These are phyloP conservation scores for Tipula unca DNA, from an alignment of 2,888 invertebrate species.

Conservation along the genomic window DNA sequence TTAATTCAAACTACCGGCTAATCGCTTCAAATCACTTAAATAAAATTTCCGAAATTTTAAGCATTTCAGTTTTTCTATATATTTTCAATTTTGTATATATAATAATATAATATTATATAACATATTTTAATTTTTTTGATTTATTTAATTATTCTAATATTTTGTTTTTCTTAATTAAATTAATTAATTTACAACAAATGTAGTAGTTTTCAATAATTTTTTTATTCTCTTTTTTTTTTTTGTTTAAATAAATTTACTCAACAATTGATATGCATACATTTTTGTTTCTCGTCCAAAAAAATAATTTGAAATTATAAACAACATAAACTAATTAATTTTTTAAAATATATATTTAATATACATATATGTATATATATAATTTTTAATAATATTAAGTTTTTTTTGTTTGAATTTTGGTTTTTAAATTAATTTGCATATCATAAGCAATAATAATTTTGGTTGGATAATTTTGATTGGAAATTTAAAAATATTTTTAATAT, in stretches of 20 bases:
- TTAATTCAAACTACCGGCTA: not conserved
- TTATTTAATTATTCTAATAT: not conserved
- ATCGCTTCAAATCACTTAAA: not conserved
- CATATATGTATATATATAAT: not conserved
- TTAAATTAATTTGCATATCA: not conserved
- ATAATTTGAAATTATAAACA: not conserved
- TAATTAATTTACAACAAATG: not conserved
- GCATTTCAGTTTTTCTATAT: not conserved
- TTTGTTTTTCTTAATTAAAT: not conserved
- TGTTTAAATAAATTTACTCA: not conserved
- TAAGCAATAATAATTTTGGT: not conserved
- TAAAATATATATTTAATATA: not conserved
- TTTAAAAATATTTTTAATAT: not conserved
- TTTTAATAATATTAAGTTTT: too few species aligned
- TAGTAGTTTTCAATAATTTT: not conserved
- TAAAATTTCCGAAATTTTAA: not conserved
- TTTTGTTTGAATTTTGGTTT: too few species aligned
- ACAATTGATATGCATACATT: slow-evolving; percentile 8
- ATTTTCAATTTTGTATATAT: slow-evolving; percentile 2
- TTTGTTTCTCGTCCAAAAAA: not conserved
- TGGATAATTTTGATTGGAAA: not conserved
- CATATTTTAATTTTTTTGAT: not conserved
- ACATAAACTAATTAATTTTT: not conserved
- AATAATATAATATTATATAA: not conserved
- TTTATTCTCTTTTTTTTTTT: too few species aligned